Evolutionary conservation across 2,888 invertebrate species (phyloP).

Genomic region (Acanthosoma haemorrhoidale): DNA sequence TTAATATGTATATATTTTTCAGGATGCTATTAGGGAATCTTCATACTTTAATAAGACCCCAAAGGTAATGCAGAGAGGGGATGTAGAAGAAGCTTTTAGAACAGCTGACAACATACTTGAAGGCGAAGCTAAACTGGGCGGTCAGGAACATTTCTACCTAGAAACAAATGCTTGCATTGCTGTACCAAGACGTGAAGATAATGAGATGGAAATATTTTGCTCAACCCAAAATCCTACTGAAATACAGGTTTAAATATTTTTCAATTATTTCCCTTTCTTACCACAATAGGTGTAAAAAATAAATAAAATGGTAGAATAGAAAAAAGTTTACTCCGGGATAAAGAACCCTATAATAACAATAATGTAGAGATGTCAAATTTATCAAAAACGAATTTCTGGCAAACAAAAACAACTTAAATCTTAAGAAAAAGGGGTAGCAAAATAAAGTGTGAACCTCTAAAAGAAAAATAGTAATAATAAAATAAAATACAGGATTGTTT

Average conservation of each 20-base stretch:
- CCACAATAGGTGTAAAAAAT: not conserved
- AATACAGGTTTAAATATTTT: conserved; percentile 52
- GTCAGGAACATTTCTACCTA: conserved; percentile 95
- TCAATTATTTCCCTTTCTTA: not conserved
- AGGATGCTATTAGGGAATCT: conserved; percentile 71
- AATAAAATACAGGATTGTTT: too few species aligned
- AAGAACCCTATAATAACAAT: too few species aligned
- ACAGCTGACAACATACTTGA: conserved; percentile 68
- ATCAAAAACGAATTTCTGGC: too few species aligned
- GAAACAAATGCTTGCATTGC: conserved; percentile 75
- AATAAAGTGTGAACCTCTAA: too few species aligned
- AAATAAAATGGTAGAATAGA: not conserved
- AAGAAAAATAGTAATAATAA: too few species aligned
- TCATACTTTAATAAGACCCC: conserved; percentile 63
- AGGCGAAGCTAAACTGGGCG: conserved; percentile 74
- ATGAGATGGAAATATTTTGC: conserved; percentile 78
- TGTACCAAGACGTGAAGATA: conserved; percentile 68
- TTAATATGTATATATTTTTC: not conserved
- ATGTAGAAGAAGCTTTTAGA: conserved; percentile 61
- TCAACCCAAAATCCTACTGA: conserved; percentile 81
- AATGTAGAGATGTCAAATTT: too few species aligned
- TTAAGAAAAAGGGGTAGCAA: too few species aligned
- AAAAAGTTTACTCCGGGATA: too few species aligned
- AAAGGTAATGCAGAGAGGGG: conserved; percentile 58
- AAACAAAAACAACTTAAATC: too few species aligned